Conservation (phyloP, 2,888 invertebrate genomes). For the Panzeria rudis region DNA sequence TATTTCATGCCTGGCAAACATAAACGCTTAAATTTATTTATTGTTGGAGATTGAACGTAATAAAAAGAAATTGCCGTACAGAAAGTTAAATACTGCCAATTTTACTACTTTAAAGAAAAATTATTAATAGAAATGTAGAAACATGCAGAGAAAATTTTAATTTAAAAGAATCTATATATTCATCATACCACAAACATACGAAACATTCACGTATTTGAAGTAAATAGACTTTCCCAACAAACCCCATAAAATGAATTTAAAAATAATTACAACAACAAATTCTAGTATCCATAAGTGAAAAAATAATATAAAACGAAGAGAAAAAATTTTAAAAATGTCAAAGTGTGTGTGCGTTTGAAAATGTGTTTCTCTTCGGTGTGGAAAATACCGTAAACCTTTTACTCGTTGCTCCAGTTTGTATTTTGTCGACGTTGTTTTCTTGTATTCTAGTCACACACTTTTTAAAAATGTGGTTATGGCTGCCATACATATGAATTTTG, state of each 20-base stretch:
- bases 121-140: slow-evolving; percentile 14
- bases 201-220: neutral
- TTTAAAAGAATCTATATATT: slow-evolving; percentile 22
- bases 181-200: slow-evolving; percentile 16
- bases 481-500: neutral
- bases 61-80: slow-evolving; percentile 51
- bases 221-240: neutral
- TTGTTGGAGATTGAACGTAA: slow-evolving; percentile 32
- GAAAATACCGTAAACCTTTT: slow-evolving; percentile 58
- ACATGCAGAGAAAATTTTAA: neutral
- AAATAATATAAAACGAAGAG: no score
- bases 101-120: slow-evolving; percentile 29
- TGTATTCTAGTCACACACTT: slow-evolving; percentile 65
- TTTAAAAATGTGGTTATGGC: slow-evolving; percentile 63
- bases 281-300: no score
- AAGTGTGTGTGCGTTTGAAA: neutral
- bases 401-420: slow-evolving; percentile 31
- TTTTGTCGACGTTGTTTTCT: slow-evolving; percentile 14
- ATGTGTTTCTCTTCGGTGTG: slow-evolving; percentile 8
- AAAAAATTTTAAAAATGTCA: neutral
- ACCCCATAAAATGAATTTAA: neutral
- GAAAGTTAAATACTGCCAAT: slow-evolving; percentile 52
- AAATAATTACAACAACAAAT: neutral
- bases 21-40: slow-evolving; percentile 43
- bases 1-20: neutral